Evolutionary conservation across 2,888 invertebrate species (phyloP), one percentile per base, ranked within the genome.

Genomic region (Unio pictorum): DNA sequence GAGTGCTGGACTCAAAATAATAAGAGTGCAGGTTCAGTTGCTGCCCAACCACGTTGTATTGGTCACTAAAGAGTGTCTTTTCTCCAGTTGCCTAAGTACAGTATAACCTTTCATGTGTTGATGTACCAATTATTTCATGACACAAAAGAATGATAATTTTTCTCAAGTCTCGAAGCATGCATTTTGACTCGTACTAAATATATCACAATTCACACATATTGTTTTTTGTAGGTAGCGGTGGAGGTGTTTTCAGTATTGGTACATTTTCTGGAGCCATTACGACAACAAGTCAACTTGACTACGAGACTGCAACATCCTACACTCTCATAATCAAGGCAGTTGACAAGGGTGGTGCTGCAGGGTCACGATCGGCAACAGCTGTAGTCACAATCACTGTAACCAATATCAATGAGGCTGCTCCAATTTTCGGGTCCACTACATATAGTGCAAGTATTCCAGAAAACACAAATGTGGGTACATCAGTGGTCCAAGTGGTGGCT

Each of bases 321-420:
- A 72, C 77, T 8, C 69, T 86, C 3, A 66, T 66, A 7, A 75
- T 84, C 11, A 71, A 74, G 60, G 85, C 80, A 1, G 74, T 71
- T 2, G 85, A 85, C 57, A 80, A 78, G 17, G 78, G 71, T 8
- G 71, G 72, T 17, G 81, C 73, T 7, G 56, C 79, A 11, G 71
- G 79, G 15, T 73, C 78, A 0, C 66, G 62, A 56, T 73, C 81
- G 8, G 76, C 82, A 28, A 79, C 81, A 4, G 82, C 83, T 18
- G 75, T 71, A 59, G 81, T 84, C 45, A 81, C 76, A 26, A 76
- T 88, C 18, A 79, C 69, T 6, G 73, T 87, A 55, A 70, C 45
- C 4, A 83, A 86, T 66, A 70, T 79, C 15, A 87, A 88, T 62
- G 87, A 88, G 73, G 80, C 80, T 66, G 68, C 57, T 55, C 87